These are phyloP conservation scores for Catamblyrhynchus diadema DNA, from an alignment of 2,797 vertebrate genomes.

Conservation along the genomic window DNA sequence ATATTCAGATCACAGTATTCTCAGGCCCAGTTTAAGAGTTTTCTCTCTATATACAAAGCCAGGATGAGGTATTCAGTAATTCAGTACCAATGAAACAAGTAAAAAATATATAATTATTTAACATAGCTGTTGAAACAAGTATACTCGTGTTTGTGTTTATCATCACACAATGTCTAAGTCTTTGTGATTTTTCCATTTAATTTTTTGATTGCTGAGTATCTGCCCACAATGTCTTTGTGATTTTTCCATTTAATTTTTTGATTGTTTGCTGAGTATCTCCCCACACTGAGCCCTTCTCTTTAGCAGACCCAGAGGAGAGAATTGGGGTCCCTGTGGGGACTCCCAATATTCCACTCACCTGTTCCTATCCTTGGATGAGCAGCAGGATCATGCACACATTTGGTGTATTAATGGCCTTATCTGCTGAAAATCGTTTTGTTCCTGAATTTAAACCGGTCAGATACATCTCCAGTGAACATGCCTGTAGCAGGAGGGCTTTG, in stretches of 20 bases:
- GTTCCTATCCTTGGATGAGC: not conserved
- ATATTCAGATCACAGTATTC: not conserved
- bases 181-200: not conserved
- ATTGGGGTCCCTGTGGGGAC: not conserved
- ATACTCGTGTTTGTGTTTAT: not conserved
- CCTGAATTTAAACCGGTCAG: not conserved
- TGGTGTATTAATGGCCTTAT: not conserved
- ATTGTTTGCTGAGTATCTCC: not conserved
- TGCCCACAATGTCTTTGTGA: not conserved
- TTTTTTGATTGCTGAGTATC: not conserved
- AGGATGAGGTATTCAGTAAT: not conserved
- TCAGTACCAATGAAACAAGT: not conserved
- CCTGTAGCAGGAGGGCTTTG: fast-evolving
- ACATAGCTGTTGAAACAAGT: not conserved
- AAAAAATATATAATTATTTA: not conserved
- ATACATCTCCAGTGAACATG: fast-evolving
- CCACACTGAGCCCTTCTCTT: not conserved
- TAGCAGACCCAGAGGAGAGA: not conserved
- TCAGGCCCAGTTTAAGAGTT: not conserved
- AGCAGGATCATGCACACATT: not conserved
- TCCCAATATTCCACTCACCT: not conserved
- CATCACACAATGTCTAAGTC: not conserved
- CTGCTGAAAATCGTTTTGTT: not conserved
- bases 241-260: not conserved
- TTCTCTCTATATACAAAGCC: not conserved